A percentile compares a stretch with the other conserved stretches of the same genome.
Evolutionary conservation across 2,888 invertebrate genomes (phyloP).

Genomic region (Calliphora vomitoria): DNA sequence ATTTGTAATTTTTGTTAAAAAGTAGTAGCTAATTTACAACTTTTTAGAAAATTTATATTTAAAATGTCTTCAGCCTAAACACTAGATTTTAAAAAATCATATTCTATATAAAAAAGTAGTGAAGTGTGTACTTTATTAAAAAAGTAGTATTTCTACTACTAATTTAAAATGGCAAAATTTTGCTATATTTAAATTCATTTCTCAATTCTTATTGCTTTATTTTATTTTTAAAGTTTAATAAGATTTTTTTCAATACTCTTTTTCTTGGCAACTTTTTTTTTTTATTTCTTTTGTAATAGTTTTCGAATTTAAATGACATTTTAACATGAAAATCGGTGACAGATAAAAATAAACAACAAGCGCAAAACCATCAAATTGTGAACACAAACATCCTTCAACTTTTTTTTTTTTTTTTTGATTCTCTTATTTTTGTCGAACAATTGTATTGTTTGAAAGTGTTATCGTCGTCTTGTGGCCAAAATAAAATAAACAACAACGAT

Average conservation of each 20-base stretch:
- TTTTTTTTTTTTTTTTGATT: background rate
- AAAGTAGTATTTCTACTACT: too few species aligned
- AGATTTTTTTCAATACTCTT: background rate
- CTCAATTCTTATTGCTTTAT: too few species aligned
- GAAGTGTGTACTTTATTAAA: too few species aligned
- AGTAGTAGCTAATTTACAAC: too few species aligned
- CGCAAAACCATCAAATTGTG: background rate
- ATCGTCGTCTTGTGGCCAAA: slow-evolving; percentile 36
- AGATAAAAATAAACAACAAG: slow-evolving; percentile 23
- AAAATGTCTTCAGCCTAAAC: too few species aligned
- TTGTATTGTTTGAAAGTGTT: slow-evolving; percentile 16
- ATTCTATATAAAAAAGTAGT: too few species aligned
- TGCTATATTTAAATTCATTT: too few species aligned
- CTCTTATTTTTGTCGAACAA: background rate
- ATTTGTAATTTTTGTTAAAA: too few species aligned
- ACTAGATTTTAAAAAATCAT: too few species aligned
- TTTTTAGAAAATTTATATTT: too few species aligned
- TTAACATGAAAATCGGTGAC: slow-evolving; percentile 3
- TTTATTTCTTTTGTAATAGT: slow-evolving; percentile 3
- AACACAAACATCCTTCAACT: background rate
- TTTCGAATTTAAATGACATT: slow-evolving; percentile 31
- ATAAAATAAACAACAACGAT: slow-evolving; percentile 3
- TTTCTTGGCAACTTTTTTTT: background rate
- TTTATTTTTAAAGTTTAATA: background rate
- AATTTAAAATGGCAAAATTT: too few species aligned